phyloP scores from a whole-genome alignment of 1,140 invertebrate genomes.

The Eupeodes corollae region DNA sequence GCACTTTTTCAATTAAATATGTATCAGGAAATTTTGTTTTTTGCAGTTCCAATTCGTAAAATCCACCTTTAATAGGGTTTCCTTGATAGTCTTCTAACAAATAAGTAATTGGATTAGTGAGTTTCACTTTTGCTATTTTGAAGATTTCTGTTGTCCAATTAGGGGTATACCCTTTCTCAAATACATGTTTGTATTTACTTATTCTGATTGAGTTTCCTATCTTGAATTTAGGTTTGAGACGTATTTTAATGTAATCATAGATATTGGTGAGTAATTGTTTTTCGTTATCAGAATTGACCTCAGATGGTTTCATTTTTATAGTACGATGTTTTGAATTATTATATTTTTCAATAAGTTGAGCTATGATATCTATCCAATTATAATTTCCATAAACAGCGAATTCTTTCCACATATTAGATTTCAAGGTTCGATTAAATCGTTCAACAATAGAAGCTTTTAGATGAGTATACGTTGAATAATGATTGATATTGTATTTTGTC shows the following conservation, averaged over 20 bases:
- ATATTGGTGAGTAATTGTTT: slow-evolving; percentile 12
- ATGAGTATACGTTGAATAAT: too few relatives aligned
- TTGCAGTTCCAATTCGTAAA: slow-evolving; percentile 30
- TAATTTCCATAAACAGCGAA: too few relatives aligned
- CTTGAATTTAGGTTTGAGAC: slow-evolving; percentile 9
- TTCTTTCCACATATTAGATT: slow-evolving; percentile 37
- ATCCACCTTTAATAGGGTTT: slow-evolving; percentile 23
- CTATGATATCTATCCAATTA: too few relatives aligned
- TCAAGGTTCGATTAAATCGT: slow-evolving; percentile 39
- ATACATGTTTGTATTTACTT: slow-evolving; percentile 32
- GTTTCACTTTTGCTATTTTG: slow-evolving; percentile 21
- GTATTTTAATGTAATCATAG: slow-evolving; percentile 19
- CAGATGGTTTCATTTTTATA: slow-evolving; percentile 34
- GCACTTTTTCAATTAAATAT: slow-evolving; percentile 33
- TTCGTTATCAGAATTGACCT: slow-evolving; percentile 24
- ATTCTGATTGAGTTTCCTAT: slow-evolving; percentile 30
- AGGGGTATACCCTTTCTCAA: slow-evolving; percentile 35
- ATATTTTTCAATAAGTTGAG: too few relatives aligned
- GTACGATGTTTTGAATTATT: too few relatives aligned
- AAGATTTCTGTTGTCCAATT: slow-evolving; percentile 38
- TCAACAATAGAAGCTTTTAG: slow-evolving; percentile 38
- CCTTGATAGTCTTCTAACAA: slow-evolving; percentile 21
- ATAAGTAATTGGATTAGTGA: slow-evolving; percentile 29
- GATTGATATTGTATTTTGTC: slow-evolving; percentile 30
- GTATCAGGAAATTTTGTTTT: slow-evolving; percentile 21